Evolutionary conservation across 2,113 vertebrate genomes (phyloP).

Genomic region (Zosterops borbonicus): DNA sequence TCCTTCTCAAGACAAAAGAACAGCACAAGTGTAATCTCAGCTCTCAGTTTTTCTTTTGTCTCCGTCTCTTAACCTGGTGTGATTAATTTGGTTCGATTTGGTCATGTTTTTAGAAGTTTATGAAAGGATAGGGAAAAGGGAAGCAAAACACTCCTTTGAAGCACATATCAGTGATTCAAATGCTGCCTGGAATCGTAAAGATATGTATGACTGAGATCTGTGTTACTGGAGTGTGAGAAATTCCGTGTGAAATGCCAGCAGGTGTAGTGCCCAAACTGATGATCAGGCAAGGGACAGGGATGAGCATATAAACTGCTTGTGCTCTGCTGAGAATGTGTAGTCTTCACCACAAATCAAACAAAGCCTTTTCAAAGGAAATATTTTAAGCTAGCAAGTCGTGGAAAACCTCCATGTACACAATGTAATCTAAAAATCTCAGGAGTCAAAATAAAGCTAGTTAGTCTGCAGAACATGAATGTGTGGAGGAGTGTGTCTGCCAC

Average conservation of each 20-base stretch:
- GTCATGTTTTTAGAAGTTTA: background rate
- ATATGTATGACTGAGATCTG: background rate
- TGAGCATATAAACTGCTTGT: background rate
- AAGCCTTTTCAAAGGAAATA: background rate
- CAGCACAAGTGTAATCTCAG: background rate
- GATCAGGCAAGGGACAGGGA: background rate
- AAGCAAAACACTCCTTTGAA: background rate
- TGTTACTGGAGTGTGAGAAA: background rate
- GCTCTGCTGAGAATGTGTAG: background rate
- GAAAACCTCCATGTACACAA: background rate
- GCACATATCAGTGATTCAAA: background rate
- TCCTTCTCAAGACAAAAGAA: conserved; percentile 5
- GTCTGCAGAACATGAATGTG: background rate
- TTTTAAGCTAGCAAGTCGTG: background rate
- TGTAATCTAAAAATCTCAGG: background rate
- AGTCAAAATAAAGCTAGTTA: background rate
- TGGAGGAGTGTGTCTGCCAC: background rate
- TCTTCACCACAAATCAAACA: background rate
- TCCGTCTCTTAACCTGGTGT: background rate
- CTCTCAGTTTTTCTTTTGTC: conserved; percentile 17
- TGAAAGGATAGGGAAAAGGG: background rate
- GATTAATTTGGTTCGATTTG: background rate
- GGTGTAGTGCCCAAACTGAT: background rate
- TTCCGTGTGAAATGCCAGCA: background rate
- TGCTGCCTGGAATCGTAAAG: background rate